phyloP scores from a whole-genome alignment of 2,888 invertebrate genomes.

The Drosophila lutescens region DNA sequence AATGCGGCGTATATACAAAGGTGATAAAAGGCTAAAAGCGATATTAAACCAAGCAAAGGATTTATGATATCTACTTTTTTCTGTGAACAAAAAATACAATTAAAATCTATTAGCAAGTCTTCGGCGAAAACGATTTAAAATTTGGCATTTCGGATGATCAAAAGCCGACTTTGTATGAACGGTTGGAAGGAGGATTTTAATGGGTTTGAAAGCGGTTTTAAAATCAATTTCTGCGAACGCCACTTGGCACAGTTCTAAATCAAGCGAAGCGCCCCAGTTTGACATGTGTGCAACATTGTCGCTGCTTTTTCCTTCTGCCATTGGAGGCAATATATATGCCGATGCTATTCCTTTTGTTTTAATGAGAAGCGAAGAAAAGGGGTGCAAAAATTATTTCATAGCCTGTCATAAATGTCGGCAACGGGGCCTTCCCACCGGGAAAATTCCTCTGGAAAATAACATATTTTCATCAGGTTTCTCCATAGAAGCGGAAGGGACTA shows the following conservation, averaged over 20 bases:
- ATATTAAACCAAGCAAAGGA: neutral
- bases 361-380: slow-evolving; percentile 31
- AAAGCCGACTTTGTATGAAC: slow-evolving; percentile 23
- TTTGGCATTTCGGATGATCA: slow-evolving; percentile 13
- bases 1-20: neutral
- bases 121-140: slow-evolving; percentile 19
- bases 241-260: slow-evolving; percentile 80
- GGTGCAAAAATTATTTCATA: slow-evolving; percentile 68
- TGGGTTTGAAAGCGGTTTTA: slow-evolving; percentile 71
- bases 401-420: slow-evolving; percentile 78
- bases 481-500: too few species aligned
- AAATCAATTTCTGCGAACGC: slow-evolving; percentile 76
- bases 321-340: slow-evolving; percentile 8
- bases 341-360: slow-evolving; percentile 26
- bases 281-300: slow-evolving; percentile 76
- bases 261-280: slow-evolving; percentile 76
- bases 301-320: slow-evolving; percentile 19
- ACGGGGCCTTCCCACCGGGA: too few species aligned
- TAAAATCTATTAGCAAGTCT: slow-evolving; percentile 41
- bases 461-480: too few species aligned
- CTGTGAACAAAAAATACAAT: slow-evolving; percentile 19
- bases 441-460: too few species aligned
- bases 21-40: slow-evolving; percentile 7
- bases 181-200: slow-evolving; percentile 45
- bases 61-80: slow-evolving; percentile 2